A percentile compares a stretch with the other conserved stretches of the same genome.
These are phyloP conservation scores for Eupithecia vulgata DNA, from an alignment of 2,888 invertebrate species.

Conservation along the genomic window DNA sequence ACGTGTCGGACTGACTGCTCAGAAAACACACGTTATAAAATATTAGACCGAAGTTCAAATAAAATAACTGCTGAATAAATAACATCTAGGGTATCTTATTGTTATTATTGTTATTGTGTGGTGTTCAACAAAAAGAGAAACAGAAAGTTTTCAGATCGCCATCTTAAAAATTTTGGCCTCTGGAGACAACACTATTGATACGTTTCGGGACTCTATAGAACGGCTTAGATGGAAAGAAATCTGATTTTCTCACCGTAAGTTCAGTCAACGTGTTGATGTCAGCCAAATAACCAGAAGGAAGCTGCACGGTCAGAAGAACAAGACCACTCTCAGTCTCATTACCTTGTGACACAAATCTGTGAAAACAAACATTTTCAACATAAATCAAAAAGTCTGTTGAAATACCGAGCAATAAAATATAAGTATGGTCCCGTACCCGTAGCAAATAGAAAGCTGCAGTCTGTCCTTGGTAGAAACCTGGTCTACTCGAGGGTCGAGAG, in stretches of 20 bases:
- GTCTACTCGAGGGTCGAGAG: conserved; percentile 93
- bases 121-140: neutral
- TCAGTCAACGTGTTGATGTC: conserved; percentile 89
- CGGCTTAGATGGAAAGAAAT: neutral
- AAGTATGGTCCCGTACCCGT: conserved; percentile 81
- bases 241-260: conserved; percentile 71
- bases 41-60: neutral
- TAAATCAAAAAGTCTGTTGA: neutral
- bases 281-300: conserved; percentile 96
- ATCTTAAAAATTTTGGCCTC: neutral
- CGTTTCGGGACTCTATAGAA: neutral
- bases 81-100: neutral
- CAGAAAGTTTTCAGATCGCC: neutral
- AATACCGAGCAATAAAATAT: neutral
- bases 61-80: neutral
- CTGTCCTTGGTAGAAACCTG: conserved; percentile 90
- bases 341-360: conserved; percentile 86
- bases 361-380: neutral
- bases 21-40: neutral
- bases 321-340: conserved; percentile 91
- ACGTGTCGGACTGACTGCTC: conserved; percentile 71
- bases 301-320: conserved; percentile 94
- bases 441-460: conserved; percentile 92
- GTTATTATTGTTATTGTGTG: neutral
- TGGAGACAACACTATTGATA: neutral